Evolutionary conservation across 2,113 vertebrate genomes (phyloP).

Genomic region (Cochlearius cochlearius): DNA sequence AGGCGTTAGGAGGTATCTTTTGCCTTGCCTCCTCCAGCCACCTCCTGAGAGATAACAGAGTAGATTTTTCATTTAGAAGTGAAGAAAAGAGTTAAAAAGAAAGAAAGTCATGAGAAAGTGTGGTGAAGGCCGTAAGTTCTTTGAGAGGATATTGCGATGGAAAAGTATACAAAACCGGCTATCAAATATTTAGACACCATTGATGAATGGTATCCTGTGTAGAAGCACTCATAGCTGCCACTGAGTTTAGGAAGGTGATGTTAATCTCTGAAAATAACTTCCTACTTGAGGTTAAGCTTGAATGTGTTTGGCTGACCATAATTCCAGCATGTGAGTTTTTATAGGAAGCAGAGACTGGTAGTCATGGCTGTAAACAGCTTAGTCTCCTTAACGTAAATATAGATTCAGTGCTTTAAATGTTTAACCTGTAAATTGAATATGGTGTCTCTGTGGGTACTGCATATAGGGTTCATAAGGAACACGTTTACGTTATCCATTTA

Average conservation of each 20-base stretch:
- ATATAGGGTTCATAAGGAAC: not conserved
- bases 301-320: not conserved
- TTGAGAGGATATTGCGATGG: not conserved
- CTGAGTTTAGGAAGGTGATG: not conserved
- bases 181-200: not conserved
- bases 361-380: slow-evolving; percentile 26
- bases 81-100: not conserved
- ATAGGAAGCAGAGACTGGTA: not conserved
- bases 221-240: not conserved
- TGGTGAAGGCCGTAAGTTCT: not conserved
- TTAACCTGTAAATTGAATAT: not conserved
- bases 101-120: not conserved
- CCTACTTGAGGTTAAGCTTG: not conserved
- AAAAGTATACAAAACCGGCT: not conserved
- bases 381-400: not conserved
- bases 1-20: not conserved
- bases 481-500: not conserved
- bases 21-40: not conserved
- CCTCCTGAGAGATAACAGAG: not conserved
- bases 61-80: not conserved
- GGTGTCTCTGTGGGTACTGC: not conserved
- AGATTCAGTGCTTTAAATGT: not conserved
- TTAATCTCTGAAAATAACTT: slow-evolving; percentile 10
- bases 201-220: not conserved
- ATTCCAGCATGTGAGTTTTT: not conserved